Evolutionary conservation across 2,797 vertebrate species (phyloP), one percentile per base, ranked within the genome.

Genomic region (Eutrigla gurnardus): DNA sequence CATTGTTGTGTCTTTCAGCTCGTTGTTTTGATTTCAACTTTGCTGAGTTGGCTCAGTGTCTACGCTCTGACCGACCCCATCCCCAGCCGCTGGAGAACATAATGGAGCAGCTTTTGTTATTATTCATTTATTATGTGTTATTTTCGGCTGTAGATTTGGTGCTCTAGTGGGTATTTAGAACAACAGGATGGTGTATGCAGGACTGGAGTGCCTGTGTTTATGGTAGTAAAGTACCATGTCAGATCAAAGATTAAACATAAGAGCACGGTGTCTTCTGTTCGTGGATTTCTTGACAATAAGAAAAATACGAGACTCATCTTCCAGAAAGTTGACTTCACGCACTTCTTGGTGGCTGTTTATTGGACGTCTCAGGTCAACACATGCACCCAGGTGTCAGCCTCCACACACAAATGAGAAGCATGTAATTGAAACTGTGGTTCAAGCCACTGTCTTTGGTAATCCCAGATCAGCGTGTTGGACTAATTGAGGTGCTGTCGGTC

Each of bases 401-500:
- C 13, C 39, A 59, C 49, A 57, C 68, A 58, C 57, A 57, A 79
- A 70, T 39, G 14, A 60, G 52, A 73, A 65, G 62, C n/a, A 33
- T 70, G 80, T 84, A 82, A 83, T 64, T 88, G 67, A 84, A 82
- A 78, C 43, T 57, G 77, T 72, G 74, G 59, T 78, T 77, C 74
- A 83, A 74, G 75, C 77, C 68, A 58, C 60, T 73, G 78, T 77
- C 64, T 67, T 25, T 58, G 14, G 32, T 89, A 85, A 91, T 86
- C 83, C 82, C 77, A 53, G 73, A 85, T 87, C 82, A 79, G 76
- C 18, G 13, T 74, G 70, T 57, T 79, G 69, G 67, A 75, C 79
- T 84, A 81, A 88, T 82, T 72, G 71, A 90, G 74, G 79, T 73
- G 74, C 85, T 90, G 81, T 90, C 73, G 32, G 62, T 85, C 71